Conservation (phyloP, 1,140 invertebrate species). For the Hycleus cichorii region DNA sequence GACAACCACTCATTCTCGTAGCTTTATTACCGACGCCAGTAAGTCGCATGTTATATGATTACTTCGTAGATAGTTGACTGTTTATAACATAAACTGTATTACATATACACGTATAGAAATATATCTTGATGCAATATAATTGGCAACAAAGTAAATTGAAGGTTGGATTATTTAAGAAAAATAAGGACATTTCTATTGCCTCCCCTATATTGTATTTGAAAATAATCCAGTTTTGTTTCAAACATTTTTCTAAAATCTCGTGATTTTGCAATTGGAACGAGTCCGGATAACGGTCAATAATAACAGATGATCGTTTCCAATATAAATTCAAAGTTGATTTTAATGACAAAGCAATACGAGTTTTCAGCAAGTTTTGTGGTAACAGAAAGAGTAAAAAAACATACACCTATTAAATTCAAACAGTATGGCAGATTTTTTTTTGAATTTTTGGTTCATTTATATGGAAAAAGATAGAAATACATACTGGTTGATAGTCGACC, state of each 20-base stretch:
- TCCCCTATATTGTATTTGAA: too few relatives aligned
- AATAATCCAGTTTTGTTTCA: too few relatives aligned
- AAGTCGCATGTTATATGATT: slow-evolving; percentile 19
- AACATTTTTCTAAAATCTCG: too few relatives aligned
- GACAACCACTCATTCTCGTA: slow-evolving; percentile 13
- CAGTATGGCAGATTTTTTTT: too few relatives aligned
- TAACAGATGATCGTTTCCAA: slow-evolving; percentile 8
- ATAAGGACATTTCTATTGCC: too few relatives aligned
- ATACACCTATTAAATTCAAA: too few relatives aligned
- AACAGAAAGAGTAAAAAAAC: neutral
- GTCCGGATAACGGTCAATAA: slow-evolving; percentile 5
- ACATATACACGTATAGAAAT: neutral
- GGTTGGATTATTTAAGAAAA: too few relatives aligned
- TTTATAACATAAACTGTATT: slow-evolving; percentile 9
- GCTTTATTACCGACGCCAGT: slow-evolving; percentile 20
- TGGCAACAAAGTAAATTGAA: too few relatives aligned
- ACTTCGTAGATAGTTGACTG: slow-evolving; percentile 14
- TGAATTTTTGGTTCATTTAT: too few relatives aligned
- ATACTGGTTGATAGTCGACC: slow-evolving; percentile 24
- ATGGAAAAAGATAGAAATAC: too few relatives aligned
- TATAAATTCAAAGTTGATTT: slow-evolving; percentile 10
- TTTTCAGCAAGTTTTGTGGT: slow-evolving; percentile 4
- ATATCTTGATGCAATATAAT: slow-evolving; percentile 1
- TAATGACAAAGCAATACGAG: slow-evolving; percentile 4
- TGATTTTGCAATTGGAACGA: neutral